Conservation (phyloP, 2,113 vertebrate species). For the Sterrhoptilus dennistouni region DNA sequence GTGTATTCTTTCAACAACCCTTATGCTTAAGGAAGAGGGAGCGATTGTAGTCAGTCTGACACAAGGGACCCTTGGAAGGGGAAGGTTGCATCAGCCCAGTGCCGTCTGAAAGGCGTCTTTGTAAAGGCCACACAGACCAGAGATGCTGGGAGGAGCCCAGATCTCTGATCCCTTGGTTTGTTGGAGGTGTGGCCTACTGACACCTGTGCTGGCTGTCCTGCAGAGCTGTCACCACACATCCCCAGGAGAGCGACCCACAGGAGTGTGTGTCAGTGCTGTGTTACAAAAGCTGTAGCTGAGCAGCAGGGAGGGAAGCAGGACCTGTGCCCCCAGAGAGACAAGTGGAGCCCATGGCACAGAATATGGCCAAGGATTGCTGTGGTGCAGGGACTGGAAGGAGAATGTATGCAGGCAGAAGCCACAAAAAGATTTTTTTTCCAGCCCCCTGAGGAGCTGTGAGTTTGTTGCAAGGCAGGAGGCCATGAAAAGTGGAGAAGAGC, state of each 20-base stretch:
- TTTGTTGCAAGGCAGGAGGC: neutral
- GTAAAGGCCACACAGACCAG: neutral
- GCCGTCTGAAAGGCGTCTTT: neutral
- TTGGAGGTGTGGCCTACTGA: neutral
- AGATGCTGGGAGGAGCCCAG: neutral
- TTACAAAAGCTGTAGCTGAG: neutral
- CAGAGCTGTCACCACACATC: neutral
- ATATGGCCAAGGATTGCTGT: neutral
- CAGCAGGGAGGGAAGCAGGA: neutral
- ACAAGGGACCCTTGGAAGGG: neutral
- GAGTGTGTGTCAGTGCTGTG: accelerated
- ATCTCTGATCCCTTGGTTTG: neutral
- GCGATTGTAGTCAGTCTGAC: neutral
- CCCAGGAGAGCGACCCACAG: accelerated
- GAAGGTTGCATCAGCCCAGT: neutral
- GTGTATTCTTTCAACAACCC: neutral
- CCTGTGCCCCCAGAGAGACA: neutral
- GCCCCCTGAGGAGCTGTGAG: neutral
- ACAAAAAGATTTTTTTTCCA: neutral
- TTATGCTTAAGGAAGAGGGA: neutral
- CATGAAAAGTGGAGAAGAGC: neutral
- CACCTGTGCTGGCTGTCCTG: neutral
- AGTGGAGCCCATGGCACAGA: neutral
- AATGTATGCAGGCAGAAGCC: accelerated
- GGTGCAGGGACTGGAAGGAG: neutral